Evolutionary conservation across 1,140 invertebrate species (phyloP), one percentile per base, ranked within the genome.

Genomic region (Trichonephila clavata): DNA sequence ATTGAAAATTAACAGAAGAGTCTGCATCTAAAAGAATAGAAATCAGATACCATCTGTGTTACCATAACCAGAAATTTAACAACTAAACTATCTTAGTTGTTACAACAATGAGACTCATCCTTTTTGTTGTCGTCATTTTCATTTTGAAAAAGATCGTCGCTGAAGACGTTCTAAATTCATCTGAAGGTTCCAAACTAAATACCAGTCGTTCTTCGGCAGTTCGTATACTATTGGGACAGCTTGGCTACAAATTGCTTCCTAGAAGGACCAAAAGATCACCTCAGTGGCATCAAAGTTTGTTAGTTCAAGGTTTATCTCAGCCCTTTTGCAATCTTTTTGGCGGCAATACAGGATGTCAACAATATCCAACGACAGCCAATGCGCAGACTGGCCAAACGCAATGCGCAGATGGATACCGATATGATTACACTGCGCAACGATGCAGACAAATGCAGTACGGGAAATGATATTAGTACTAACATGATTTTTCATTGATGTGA

Each of bases 321-420:
- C 86, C 86, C 0, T 90, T 90, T 32, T 90, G 88, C 24, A 71
- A 50, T 32, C 57, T 90, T 39, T 90, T 90, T 13, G 86, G 86
- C 1, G 60, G 61, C 20, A 88, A 63, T 10, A 60, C 60, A 3
- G 81, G 81, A n/a, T 88, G 86, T 14, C 18, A 61, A 4, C 83
- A 10, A 32, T 61, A 39, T 20, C 80, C 50, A 8, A 16, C n/a
- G 2, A n/a, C 80, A 0, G 20, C 27, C 80, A 57, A 84, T n/a
- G 13, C 21, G 10, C 43, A 14, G 18, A 20, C 71, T 8, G 21
- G 50, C 10, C 39, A 68, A 21, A 80, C 68, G n/a, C 24, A 57
- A 10, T 90, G 88, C 32, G 43, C 50, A 10, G 2, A 20, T 2
- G 88, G 88, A 13, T 90, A 80, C 16, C 80, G 65, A 59, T 90